These are phyloP conservation scores for Pampus argenteus DNA, from an alignment of 2,797 vertebrate genomes.

Conservation along the genomic window DNA sequence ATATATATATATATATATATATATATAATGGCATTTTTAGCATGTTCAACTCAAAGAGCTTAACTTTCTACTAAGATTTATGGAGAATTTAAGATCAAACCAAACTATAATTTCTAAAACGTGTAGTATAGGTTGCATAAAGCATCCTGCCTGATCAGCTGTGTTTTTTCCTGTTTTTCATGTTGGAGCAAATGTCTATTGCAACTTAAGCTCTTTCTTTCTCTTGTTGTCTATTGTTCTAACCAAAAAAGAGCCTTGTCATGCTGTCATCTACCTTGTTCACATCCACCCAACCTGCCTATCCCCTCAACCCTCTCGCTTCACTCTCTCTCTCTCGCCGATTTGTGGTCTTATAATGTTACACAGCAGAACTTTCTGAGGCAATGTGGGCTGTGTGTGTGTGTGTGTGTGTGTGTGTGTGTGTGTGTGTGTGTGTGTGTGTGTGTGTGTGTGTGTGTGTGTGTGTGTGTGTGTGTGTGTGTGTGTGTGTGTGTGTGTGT, in stretches of 20 bases:
- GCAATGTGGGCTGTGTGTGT: constrained; percentile 22
- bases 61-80: constrained; percentile 7
- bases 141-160: constrained; percentile 5
- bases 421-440: constrained; percentile 18
- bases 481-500: constrained; percentile 26
- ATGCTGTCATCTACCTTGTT: constrained; percentile 49
- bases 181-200: constrained; percentile 34
- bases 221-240: constrained; percentile 57
- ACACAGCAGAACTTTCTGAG: constrained; percentile 57
- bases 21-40: too few relatives aligned
- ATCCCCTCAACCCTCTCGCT: neutral
- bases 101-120: constrained; percentile 20
- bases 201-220: constrained; percentile 47
- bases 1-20: too few relatives aligned
- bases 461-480: constrained; percentile 24
- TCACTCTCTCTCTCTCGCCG: constrained; percentile 1
- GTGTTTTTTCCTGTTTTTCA: constrained; percentile 33
- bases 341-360: constrained; percentile 74
- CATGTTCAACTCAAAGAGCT: neutral
- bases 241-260: constrained; percentile 48
- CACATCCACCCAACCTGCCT: constrained; percentile 31
- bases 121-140: constrained; percentile 9
- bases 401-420: constrained; percentile 19
- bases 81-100: neutral
- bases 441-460: constrained; percentile 23